Evolutionary conservation across 2,797 vertebrate genomes (phyloP), one percentile per base, ranked within the genome.

Genomic region (Spondyliosoma cantharus): DNA sequence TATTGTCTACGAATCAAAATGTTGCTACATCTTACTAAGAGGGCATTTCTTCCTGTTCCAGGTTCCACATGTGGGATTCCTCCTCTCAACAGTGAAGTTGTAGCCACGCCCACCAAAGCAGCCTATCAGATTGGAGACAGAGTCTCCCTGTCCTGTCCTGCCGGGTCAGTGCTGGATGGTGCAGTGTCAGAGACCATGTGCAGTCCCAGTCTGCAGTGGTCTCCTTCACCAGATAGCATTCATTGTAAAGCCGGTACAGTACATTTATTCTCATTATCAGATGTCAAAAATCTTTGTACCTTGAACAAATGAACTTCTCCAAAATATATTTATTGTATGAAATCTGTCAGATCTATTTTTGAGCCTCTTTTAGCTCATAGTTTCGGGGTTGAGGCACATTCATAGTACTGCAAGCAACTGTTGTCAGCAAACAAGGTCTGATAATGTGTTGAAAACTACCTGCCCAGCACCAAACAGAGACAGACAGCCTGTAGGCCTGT

Each of bases 201-300:
- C 24, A 96, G 91, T 64, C 91, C 97, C 86, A 97, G 94, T 77
- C 95, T 98, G 42, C 96, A 93, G 85, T 99, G 97, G 98, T 96
- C 94, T 87, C 97, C 97, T 24, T 88, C 94, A 37, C 56, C 94
- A 9, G 88, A 74, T 8, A 75, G 46, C 0, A 62, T 84, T 49
- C 87, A 20, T 0, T 99, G 97, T 86, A 89, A 86, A 43, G 76
- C 87, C 91, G 95, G 97, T 97, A 80, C 3, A 37, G 24, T 45
- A 2, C 12, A 49, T 29, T 70, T 25, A 20, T 12, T 56, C 19
- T 53, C 3, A 16, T 3, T 13, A 8, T 32, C 12, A 73, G 13
- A 73, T 61, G 2, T 17, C 2, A 7, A 20, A 5, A 29, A 25
- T 8, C 42, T 22, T 53, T 0, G 2, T 22, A 43, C 1, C 2